These are phyloP conservation scores for Oopsacas minuta DNA, from an alignment of 37 sponge, comb jelly and placozoan genomes.

Conservation along the genomic window DNA sequence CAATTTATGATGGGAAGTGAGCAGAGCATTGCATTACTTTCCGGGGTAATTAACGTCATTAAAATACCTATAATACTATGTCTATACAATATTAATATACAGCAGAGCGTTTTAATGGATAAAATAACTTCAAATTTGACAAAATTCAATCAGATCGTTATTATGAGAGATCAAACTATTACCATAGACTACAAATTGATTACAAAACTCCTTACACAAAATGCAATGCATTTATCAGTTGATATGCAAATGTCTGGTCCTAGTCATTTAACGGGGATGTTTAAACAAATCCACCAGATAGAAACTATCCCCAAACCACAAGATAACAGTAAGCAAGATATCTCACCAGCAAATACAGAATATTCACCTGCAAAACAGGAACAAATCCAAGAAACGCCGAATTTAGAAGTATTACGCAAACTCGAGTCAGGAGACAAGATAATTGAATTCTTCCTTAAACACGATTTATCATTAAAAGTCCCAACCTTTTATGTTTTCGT, in stretches of 20 bases:
- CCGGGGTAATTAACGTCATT: neutral
- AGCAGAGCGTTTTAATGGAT: neutral
- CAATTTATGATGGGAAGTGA: slow-evolving; percentile 4
- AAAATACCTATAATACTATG: neutral
- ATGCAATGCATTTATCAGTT: neutral
- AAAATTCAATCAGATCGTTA: neutral
- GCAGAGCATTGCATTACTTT: neutral
- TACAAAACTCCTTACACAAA: neutral
- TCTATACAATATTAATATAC: neutral
- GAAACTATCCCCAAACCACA: neutral
- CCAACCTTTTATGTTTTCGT: neutral
- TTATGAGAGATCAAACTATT: neutral
- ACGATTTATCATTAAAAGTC: neutral
- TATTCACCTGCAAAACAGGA: no score
- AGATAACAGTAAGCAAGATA: neutral
- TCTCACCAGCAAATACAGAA: no score
- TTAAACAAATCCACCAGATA: neutral
- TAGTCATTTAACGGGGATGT: neutral
- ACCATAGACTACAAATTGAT: neutral
- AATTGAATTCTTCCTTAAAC: neutral
- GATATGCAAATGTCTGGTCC: neutral
- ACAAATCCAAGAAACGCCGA: neutral
- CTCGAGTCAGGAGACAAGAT: neutral
- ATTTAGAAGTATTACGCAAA: neutral
- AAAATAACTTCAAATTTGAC: neutral